Conservation (phyloP, 2,797 vertebrate species). For the Bryconaethiops microstoma region DNA sequence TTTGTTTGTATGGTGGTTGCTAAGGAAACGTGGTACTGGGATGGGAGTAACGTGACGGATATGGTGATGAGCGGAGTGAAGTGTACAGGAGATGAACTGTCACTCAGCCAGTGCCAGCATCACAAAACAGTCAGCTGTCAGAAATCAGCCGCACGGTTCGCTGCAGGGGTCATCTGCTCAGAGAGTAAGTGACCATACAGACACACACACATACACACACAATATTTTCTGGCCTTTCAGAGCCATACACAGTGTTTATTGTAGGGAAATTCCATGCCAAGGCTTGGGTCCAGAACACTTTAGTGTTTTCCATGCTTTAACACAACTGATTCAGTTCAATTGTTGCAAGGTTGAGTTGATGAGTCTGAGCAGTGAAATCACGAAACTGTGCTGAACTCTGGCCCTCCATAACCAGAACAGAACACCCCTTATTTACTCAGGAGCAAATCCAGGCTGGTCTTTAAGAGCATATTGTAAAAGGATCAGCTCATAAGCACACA, state of each 20-base stretch:
- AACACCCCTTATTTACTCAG: background rate
- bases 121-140: conserved; percentile 87
- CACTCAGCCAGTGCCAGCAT: conserved; percentile 88
- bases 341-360: too few relatives aligned
- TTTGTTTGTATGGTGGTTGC: conserved; percentile 49
- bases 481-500: background rate
- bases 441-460: too few relatives aligned
- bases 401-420: background rate
- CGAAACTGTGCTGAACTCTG: background rate
- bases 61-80: conserved; percentile 94
- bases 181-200: conserved; percentile 85
- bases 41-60: conserved; percentile 89
- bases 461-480: background rate
- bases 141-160: conserved; percentile 83
- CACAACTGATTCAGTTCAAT: background rate
- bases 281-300: background rate
- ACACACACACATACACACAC: background rate
- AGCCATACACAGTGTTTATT: conserved; percentile 2
- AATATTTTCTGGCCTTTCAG: background rate
- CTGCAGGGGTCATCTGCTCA: conserved; percentile 95
- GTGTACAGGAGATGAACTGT: conserved; percentile 88
- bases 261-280: background rate
- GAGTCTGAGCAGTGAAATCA: background rate
- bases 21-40: conserved; percentile 99
- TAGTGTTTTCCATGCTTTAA: background rate